These are phyloP conservation scores for Mimachlamys varia DNA, from an alignment of 2,888 invertebrate genomes.

Conservation along the genomic window DNA sequence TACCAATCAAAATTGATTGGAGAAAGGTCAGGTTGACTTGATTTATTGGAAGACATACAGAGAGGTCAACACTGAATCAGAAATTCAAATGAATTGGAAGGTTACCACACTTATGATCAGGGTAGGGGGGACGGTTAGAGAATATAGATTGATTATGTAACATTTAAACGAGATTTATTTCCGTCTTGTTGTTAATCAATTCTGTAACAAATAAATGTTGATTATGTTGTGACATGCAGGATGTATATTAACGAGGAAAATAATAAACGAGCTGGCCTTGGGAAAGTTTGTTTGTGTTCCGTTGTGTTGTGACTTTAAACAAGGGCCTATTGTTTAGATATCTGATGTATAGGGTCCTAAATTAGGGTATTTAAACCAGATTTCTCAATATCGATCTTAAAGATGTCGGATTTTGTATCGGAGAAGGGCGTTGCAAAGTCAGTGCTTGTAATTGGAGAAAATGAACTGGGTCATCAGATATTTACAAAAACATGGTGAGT, in stretches of 20 bases:
- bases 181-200: not conserved
- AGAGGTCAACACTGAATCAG: too few species aligned
- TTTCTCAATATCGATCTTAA: not conserved
- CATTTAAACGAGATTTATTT: not conserved
- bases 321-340: not conserved
- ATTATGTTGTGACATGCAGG: slow-evolving; percentile 8
- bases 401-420: slow-evolving; percentile 10
- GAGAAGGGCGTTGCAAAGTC: slow-evolving; percentile 17
- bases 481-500: not conserved
- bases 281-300: not conserved
- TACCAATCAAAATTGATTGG: too few species aligned
- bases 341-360: not conserved
- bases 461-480: slow-evolving; percentile 10
- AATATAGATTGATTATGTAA: not conserved
- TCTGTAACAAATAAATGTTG: not conserved
- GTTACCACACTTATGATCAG: too few species aligned
- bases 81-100: too few species aligned
- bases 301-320: not conserved
- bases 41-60: too few species aligned
- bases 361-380: not conserved
- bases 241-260: not conserved
- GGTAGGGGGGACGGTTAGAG: not conserved
- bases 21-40: too few species aligned
- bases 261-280: not conserved
- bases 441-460: slow-evolving; percentile 7